Conservation (phyloP, 2,888 invertebrate species). For the Marronus borbonicus region DNA sequence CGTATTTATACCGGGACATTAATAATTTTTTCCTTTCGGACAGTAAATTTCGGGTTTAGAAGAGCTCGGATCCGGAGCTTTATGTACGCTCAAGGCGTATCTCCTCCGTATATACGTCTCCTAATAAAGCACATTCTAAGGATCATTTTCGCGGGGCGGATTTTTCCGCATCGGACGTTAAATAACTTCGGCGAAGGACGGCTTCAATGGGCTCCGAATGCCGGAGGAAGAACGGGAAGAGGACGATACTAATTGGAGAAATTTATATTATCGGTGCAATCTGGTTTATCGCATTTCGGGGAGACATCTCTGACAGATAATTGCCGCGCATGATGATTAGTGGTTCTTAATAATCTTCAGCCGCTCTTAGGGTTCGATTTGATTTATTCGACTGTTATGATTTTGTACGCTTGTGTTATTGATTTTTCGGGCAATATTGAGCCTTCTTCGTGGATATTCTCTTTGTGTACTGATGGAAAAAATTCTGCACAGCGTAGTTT, state of each 20-base stretch:
- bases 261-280: constrained; percentile 34
- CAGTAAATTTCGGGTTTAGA: constrained; percentile 35
- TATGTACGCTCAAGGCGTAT: constrained; percentile 1
- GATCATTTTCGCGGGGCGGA: constrained; percentile 12
- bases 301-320: constrained; percentile 31
- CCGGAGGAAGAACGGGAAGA: not conserved
- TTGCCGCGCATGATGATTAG: constrained; percentile 30
- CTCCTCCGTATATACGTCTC: not conserved
- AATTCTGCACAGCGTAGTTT: too few relatives aligned
- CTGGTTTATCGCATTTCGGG: constrained; percentile 28
- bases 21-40: constrained; percentile 60
- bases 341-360: constrained; percentile 27
- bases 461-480: too few relatives aligned
- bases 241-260: constrained; percentile 28
- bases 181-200: constrained; percentile 2
- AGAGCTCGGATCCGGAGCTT: constrained; percentile 4
- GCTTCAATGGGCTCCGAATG: not conserved
- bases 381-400: constrained; percentile 25
- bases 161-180: not conserved
- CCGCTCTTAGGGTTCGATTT: not conserved
- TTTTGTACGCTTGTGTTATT: not conserved
- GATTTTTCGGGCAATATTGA: constrained; percentile 1
- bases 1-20: constrained; percentile 65
- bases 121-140: constrained; percentile 3
- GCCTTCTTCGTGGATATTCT: too few relatives aligned